Evolutionary conservation across 2,797 vertebrate species (phyloP).

Genomic region (Pachyuromys duprasi): DNA sequence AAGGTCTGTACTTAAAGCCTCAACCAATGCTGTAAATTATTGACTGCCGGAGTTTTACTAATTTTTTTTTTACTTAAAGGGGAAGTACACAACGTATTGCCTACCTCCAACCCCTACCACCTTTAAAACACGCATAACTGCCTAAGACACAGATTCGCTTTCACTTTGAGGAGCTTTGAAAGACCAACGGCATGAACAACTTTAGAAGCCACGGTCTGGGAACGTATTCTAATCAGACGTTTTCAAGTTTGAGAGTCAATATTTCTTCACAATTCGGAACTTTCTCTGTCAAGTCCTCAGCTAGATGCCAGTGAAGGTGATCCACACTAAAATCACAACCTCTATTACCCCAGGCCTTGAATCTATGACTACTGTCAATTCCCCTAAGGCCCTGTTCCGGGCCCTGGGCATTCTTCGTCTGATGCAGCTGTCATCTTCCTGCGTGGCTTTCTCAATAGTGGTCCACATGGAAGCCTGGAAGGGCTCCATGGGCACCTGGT

Average conservation of each 20-base stretch:
- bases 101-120: background rate
- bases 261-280: background rate
- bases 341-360: background rate
- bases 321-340: slow-evolving; percentile 68
- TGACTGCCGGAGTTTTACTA: background rate
- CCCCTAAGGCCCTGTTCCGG: slow-evolving; percentile 79
- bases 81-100: background rate
- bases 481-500: slow-evolving; percentile 89
- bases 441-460: slow-evolving; percentile 92
- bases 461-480: slow-evolving; percentile 79
- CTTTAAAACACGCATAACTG: background rate
- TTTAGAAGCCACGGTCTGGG: background rate
- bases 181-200: background rate
- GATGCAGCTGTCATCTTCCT: slow-evolving; percentile 89
- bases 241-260: background rate
- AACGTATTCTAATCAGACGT: background rate
- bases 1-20: background rate
- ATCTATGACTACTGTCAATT: slow-evolving; percentile 71
- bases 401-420: slow-evolving; percentile 91
- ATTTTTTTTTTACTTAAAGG: background rate
- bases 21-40: background rate
- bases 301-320: slow-evolving; percentile 53
- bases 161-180: background rate
- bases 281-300: background rate
- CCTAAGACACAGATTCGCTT: background rate